Percentiles rank a stretch among this genome's conserved stretches.
Evolutionary conservation across 2,113 vertebrate genomes (phyloP).

Genomic region (Spermophilus dauricus): DNA sequence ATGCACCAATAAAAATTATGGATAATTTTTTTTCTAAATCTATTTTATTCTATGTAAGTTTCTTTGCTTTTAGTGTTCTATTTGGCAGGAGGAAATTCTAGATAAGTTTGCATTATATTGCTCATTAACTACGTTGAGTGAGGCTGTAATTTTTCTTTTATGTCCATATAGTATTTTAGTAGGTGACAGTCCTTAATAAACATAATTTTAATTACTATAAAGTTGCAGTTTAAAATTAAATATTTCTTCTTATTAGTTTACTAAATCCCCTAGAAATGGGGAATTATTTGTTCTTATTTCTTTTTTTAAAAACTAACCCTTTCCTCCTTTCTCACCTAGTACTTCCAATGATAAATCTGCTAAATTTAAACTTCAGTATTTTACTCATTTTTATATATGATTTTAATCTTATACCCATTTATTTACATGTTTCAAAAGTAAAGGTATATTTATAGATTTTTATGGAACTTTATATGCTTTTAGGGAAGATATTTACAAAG

Average conservation of each 20-base stretch:
- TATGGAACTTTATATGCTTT: background rate
- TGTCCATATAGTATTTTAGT: background rate
- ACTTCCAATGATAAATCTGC: background rate
- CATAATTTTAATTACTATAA: background rate
- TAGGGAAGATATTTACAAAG: background rate
- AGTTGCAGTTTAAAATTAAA: background rate
- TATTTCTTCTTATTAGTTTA: background rate
- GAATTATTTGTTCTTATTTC: background rate
- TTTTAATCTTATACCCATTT: background rate
- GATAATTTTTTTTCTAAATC: too few species aligned
- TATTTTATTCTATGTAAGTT: too few species aligned
- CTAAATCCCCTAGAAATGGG: background rate
- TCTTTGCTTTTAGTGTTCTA: background rate
- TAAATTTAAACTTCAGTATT: background rate
- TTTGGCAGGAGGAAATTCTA: background rate
- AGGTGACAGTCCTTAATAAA: background rate
- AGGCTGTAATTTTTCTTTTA: background rate
- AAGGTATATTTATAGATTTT: background rate
- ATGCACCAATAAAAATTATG: too few species aligned
- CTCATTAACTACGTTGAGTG: background rate
- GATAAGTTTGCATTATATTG: background rate
- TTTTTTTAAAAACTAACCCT: background rate
- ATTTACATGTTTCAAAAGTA: background rate
- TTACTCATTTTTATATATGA: background rate
- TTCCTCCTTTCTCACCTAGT: background rate